phyloP scores from a whole-genome alignment of 2,113 vertebrate species.

The Ciconia maguari region DNA sequence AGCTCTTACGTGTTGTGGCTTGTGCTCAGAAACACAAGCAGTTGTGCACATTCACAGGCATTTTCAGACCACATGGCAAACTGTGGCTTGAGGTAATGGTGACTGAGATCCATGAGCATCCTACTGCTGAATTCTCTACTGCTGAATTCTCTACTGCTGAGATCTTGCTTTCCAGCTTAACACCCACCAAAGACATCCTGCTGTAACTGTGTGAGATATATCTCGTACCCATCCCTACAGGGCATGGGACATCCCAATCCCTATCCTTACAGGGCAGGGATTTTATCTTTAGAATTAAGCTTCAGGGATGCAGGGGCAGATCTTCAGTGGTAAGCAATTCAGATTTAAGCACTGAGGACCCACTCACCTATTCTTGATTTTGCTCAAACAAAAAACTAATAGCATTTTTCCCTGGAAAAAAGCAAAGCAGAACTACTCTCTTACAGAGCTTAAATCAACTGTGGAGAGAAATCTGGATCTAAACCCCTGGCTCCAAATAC shows the following conservation, averaged over 20 bases:
- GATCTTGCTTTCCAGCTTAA: background rate
- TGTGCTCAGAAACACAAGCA: background rate
- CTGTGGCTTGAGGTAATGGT: background rate
- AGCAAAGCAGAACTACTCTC: background rate
- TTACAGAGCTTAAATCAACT: background rate
- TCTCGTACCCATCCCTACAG: background rate
- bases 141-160: background rate
- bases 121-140: background rate
- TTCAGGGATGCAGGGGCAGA: background rate
- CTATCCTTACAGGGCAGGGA: background rate
- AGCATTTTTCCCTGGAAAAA: background rate
- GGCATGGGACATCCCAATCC: background rate
- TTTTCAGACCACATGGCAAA: background rate
- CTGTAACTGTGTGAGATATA: background rate
- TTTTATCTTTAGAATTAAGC: background rate
- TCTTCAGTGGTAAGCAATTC: background rate
- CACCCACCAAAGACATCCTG: background rate
- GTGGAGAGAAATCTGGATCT: background rate
- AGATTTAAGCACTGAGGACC: background rate
- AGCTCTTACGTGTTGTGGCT: background rate
- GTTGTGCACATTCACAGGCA: background rate
- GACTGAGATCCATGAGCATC: background rate
- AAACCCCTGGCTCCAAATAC: background rate
- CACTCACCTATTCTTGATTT: background rate
- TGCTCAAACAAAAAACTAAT: background rate